These are phyloP conservation scores for Orthonyx spaldingii DNA, from an alignment of 2,113 vertebrate species.

Conservation along the genomic window DNA sequence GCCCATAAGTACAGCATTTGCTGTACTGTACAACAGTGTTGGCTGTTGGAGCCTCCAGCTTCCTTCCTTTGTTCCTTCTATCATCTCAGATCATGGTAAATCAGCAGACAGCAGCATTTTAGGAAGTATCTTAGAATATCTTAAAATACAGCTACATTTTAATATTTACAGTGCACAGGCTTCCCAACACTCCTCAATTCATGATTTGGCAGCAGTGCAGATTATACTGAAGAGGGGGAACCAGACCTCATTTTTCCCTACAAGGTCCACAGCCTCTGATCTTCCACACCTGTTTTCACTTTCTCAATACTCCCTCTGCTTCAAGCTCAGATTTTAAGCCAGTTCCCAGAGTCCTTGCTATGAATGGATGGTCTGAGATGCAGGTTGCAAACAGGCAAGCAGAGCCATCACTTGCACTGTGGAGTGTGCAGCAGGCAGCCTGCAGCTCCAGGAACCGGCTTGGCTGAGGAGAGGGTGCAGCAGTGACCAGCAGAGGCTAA, in stretches of 20 bases:
- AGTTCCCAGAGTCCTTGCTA: not conserved
- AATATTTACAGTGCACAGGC: not conserved
- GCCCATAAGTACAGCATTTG: not conserved
- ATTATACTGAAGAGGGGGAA: not conserved
- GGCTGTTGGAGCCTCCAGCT: not conserved
- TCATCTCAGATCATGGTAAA: not conserved
- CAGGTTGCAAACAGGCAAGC: not conserved
- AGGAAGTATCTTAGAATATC: not conserved
- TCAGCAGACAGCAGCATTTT: not conserved
- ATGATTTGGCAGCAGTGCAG: not conserved
- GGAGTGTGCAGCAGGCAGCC: not conserved
- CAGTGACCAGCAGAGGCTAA: not conserved
- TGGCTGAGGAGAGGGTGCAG: not conserved
- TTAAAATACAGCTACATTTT: not conserved
- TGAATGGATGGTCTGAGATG: not conserved
- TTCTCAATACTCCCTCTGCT: not conserved
- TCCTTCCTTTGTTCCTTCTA: not conserved
- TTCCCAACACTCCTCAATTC: not conserved
- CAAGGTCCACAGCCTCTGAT: not conserved
- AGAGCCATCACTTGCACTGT: not conserved
- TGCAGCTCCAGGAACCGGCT: not conserved
- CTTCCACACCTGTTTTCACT: not conserved
- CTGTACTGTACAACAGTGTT: too few relatives aligned
- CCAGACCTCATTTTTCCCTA: not conserved
- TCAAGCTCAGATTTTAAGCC: not conserved